Base-by-base conservation (phyloP, 2,797 vertebrate genomes). In the Myotis planiceps region DNA sequence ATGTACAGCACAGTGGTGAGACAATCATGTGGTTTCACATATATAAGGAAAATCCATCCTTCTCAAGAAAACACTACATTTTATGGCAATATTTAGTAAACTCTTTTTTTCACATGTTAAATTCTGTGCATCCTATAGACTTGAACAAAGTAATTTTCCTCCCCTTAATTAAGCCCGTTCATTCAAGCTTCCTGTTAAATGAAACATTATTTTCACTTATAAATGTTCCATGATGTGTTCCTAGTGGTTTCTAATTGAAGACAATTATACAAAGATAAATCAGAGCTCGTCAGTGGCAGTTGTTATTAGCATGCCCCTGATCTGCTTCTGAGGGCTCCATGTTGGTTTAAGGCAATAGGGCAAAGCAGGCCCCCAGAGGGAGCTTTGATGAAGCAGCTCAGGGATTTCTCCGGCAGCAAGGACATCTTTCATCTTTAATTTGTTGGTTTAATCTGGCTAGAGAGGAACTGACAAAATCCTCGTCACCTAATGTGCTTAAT, bases 401-500 rank as follows among this genome's bases (percentile, higher is more conserved):
- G 93, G 93, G n/a, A 75, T 74, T 3, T 1, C 12, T 0, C 51
- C 42, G 69, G 51, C 92, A 69, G 32, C 0, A 0, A 86, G 51
- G n/a, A 29, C 76, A 93, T 90, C 47, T 49, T 95, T 95, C 84
- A 85, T 86, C 63, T 89, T 68, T 96, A 94, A 97, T 92, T 83
- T 96, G 96, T 96, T 97, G 74, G 32, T 94, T 96, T 97, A 92
- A 88, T 94, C 53, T 51, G 69, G 90, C 72, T 93, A 32, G 58
- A 83, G 78, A 91, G 81, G 84, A 71, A 25, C 53, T 63, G 58
- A 88, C 69, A 68, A 79, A 79, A 75, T 51, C 69, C 51, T 93
- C 84, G 91, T 95, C 91, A 95, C 89, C 93, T 95, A 47, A 93
- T 90, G 88, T 95, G 91, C 89, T 96, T 93, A 95, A 93, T 95